Conservation (phyloP, 2,113 vertebrate genomes). For the Gorsachius goisagi region DNA sequence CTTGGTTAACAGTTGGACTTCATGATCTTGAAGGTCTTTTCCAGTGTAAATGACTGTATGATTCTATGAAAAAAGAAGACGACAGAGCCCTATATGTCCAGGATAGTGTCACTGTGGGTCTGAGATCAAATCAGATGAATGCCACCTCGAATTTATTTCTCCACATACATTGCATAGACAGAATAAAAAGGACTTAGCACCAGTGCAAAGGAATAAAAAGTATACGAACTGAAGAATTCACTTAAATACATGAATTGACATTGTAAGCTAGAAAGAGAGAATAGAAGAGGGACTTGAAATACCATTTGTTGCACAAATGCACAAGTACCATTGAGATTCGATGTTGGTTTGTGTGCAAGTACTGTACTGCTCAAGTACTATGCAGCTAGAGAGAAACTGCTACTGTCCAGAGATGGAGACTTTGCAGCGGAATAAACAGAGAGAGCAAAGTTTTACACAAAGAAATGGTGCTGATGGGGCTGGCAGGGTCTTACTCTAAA, state of each 20-base stretch:
- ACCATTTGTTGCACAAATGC: not conserved
- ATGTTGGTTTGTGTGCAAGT: not conserved
- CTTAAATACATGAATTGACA: not conserved
- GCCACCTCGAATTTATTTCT: not conserved
- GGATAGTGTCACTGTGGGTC: not conserved
- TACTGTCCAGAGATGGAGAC: not conserved
- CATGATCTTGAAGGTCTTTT: not conserved
- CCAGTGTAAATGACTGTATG: not conserved
- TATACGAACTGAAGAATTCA: not conserved
- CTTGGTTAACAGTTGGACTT: accelerated
- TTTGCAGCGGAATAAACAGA: not conserved
- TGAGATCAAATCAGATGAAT: not conserved
- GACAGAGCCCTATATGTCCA: not conserved
- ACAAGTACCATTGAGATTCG: not conserved
- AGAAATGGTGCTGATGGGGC: not conserved
- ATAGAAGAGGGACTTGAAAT: not conserved
- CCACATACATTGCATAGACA: not conserved
- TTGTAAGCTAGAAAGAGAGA: not conserved
- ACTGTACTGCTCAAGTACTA: not conserved
- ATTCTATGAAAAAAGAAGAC: not conserved
- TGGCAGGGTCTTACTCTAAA: not conserved
- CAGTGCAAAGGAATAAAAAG: not conserved
- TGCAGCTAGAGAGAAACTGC: not conserved
- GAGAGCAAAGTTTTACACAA: not conserved
- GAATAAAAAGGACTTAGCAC: not conserved